Base-by-base conservation (phyloP, 2,797 vertebrate genomes). In the Heterohyrax brucei region DNA sequence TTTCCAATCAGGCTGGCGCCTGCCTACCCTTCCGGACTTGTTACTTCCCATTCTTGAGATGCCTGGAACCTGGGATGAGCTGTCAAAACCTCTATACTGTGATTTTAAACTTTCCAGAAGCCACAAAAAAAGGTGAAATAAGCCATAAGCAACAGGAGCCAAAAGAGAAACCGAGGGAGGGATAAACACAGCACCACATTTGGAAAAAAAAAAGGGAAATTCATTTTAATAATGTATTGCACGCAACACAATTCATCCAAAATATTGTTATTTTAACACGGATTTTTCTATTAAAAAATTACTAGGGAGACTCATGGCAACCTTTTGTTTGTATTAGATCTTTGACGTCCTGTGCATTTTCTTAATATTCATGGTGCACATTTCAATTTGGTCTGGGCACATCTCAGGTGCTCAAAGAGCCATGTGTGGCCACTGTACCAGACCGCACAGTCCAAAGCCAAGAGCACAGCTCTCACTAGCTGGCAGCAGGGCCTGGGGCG, bases 371-470 rank as follows among this genome's bases (percentile, higher is more conserved):
- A 75, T 1, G 46, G 64, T 39, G 39, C 24, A 28, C 24, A 82
- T 73, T 46, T 92, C 78, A n/a, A 6, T 79, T 76, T 88, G 70
- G 44, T n/a, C 50, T 5, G 39, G 50, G 22, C 78, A 82, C 28
- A 12, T 59, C 62, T 50, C 62, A 48, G 22, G 16, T 5, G 30
- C 85, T 79, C 39, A 66, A 66, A 61, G 39, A 92, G 68, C 73
- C 68, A 28, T 72, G 46, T 0, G 5, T 73, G 53, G 59, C 56
- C 12, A 13, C 39, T 53, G 24, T 2, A 8, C 0, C 14, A 4
- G 33, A 24, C 0, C 0, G 13, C 0, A 1, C 1, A 28, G 30
- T 1, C 13, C 33, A 33, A 24, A 5, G 0, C 9, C 10, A 26
- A 93, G 5, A 56, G 22, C 61, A n/a, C 28, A 61, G 46, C 50